A percentile compares a stretch with the other conserved stretches of the same genome.
Conservation (phyloP, 1,140 invertebrate species). For the Dendrolimus kikuchii region DNA sequence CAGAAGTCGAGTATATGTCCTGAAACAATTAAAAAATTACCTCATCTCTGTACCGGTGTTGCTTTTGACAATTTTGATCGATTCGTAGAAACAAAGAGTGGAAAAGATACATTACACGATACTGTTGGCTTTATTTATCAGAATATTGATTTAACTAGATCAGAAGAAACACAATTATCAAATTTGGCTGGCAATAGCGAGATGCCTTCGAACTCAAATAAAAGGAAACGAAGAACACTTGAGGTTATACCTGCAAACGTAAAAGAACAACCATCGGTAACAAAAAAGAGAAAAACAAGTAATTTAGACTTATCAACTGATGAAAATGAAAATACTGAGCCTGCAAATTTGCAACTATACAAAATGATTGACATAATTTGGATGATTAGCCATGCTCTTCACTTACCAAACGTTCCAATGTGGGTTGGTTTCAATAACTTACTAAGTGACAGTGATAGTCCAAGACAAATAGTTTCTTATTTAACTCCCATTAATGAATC, state of each 20-base stretch:
- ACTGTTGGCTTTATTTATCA: conserved; percentile 64
- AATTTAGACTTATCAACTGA: no score
- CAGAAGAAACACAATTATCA: no score
- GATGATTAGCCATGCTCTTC: conserved; percentile 2
- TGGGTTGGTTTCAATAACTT: conserved; percentile 39
- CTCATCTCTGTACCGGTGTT: conserved; percentile 28
- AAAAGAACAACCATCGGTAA: no score
- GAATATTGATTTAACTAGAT: no score
- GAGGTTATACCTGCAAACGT: no score
- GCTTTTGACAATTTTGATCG: conserved; percentile 66
- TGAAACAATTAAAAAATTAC: conserved; percentile 19
- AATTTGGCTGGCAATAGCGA: no score
- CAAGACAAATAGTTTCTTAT: conserved; percentile 38
- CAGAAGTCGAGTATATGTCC: conserved; percentile 20
- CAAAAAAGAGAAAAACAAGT: no score
- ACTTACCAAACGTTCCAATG: conserved; percentile 4
- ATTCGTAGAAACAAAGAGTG: conserved; percentile 48
- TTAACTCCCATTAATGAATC: conserved; percentile 45
- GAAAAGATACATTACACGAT: conserved; percentile 64
- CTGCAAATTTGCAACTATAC: conserved; percentile 3
- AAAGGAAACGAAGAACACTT: no score
- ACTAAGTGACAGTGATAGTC: conserved; percentile 18
- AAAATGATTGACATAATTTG: not conserved
- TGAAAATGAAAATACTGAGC: no score
- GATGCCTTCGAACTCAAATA: no score